Evolutionary conservation across 2,888 invertebrate species (phyloP), one percentile per base, ranked within the genome.

Genomic region (Morpho achilles): DNA sequence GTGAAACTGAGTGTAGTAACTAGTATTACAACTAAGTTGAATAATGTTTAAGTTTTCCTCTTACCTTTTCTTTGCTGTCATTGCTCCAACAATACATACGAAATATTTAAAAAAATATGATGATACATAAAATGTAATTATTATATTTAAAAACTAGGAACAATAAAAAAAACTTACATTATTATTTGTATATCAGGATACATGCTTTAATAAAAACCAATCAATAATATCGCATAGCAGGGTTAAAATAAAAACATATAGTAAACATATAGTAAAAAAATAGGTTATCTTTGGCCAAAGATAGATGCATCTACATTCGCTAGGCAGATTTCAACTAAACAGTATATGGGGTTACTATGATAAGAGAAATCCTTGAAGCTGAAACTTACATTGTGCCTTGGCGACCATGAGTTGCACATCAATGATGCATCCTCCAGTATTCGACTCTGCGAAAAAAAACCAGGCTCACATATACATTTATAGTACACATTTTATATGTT

Each of bases 331-430:
- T 52, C 32, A 62, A 61, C 43, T 22, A 56, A 51, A 32, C 10
- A 53, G 22, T 53, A 40, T n/a, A 53, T 47, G 47, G 46, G 22
- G 42, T 46, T 39, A 46, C 40, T 41, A 49, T 32, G 1, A 10
- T 47, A 51, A 0, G 43, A 52, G 10, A n/a, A 43, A 10, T 51
- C n/a, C 44, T 64, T 51, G 46, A 42, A 51, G 56, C 50, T 55
- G 7, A 3, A 23, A 96, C 96, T 95, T 93, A 96, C 96, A 86
- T 96, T 96, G 87, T 96, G 96, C 82, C 96, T 93, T 66, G 96
- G 96, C 77, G 96, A 96, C 96, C 96, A 96, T 65, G 96, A 96
- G 92, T 96, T 96, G 93, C 96, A 96, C 95, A 96, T 95, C 82
- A 96, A 93, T 76, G 96, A 96, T 69, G 96, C 96, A 90, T 96